phyloP scores from a whole-genome alignment of 2,888 invertebrate species.

The Diogma glabrata region DNA sequence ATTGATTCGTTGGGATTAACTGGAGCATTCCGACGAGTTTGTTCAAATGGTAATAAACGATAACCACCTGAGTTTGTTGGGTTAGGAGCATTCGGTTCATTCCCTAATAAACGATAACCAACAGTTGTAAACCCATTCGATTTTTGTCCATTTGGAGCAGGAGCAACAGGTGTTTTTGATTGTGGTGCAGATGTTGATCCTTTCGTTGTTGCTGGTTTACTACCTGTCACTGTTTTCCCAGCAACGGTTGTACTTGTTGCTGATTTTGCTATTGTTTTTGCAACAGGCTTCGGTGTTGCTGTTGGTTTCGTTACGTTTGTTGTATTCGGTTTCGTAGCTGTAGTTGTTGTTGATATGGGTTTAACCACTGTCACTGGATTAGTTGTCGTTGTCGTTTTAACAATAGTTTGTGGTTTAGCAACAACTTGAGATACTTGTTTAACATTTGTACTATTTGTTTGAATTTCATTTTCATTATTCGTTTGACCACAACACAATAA shows the following conservation, averaged over 20 bases:
- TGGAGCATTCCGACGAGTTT: not conserved
- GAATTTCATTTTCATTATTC: conserved; percentile 20
- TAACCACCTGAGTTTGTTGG: not conserved
- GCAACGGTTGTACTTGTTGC: not conserved
- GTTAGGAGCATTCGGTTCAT: not conserved
- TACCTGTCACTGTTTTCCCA: not conserved
- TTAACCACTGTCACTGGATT: not conserved
- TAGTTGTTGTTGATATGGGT: not conserved
- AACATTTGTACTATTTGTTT: not conserved
- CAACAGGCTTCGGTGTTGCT: not conserved
- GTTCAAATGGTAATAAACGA: conserved; percentile 3
- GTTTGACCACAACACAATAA: conserved; percentile 21
- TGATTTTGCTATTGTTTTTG: conserved; percentile 12
- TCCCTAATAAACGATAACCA: not conserved
- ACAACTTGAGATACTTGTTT: conserved; percentile 22
- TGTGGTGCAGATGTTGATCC: conserved; percentile 1
- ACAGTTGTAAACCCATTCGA: conserved; percentile 7
- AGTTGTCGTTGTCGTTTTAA: not conserved
- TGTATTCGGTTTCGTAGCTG: not conserved
- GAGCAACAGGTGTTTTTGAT: not conserved
- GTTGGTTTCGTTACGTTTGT: not conserved
- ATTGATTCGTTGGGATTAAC: not conserved
- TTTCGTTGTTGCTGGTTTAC: not conserved
- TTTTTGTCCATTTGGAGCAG: not conserved
- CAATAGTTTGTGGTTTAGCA: conserved; percentile 9